Conservation (phyloP, 1,140 invertebrate genomes). For the Heliconius melpomene region DNA sequence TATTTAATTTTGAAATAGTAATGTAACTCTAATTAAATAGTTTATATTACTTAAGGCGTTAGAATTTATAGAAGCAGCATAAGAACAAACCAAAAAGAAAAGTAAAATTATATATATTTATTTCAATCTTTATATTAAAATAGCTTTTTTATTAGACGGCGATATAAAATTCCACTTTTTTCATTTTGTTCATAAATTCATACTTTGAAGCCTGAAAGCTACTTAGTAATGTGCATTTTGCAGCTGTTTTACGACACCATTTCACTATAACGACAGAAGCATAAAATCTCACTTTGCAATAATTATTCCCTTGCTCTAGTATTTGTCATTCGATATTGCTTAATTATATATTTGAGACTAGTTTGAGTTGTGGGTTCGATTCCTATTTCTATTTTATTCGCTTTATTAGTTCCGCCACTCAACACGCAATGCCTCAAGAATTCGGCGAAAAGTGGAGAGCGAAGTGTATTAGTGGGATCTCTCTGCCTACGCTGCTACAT, state of each 20-base stretch:
- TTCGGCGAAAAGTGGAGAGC: too few species aligned
- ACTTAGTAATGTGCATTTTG: constrained; percentile 8
- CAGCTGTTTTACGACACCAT: constrained; percentile 2
- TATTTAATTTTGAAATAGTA: too few species aligned
- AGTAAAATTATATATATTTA: neutral
- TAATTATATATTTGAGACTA: neutral
- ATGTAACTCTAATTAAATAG: too few species aligned
- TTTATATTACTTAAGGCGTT: too few species aligned
- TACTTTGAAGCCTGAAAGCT: constrained; percentile 1
- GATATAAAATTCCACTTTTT: neutral
- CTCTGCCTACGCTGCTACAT: too few species aligned
- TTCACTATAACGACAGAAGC: neutral
- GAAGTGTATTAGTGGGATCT: too few species aligned
- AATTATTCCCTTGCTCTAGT: neutral
- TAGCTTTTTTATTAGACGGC: neutral
- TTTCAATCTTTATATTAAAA: neutral
- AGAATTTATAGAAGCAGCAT: too few species aligned
- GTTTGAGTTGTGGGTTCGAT: too few species aligned
- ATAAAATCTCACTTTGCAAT: constrained; percentile 4
- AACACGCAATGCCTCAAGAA: too few species aligned
- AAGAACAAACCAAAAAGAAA: too few species aligned
- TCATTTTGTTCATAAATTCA: neutral
- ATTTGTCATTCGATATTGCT: neutral
- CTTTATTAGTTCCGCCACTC: too few species aligned
- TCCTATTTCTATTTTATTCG: too few species aligned